These are phyloP conservation scores for Heliconius congener DNA, from an alignment of 1,140 invertebrate genomes.

Conservation along the genomic window DNA sequence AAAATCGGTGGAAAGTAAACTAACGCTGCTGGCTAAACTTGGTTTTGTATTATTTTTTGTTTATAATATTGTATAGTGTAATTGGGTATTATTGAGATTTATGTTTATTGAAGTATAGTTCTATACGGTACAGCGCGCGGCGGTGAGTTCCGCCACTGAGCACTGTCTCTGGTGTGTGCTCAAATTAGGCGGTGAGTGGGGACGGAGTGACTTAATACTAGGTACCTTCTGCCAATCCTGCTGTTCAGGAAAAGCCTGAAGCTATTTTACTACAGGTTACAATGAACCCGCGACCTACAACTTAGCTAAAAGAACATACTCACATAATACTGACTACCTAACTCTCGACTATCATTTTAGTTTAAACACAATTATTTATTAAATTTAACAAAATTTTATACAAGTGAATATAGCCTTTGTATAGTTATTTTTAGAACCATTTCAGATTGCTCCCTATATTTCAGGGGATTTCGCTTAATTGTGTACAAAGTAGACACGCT, in stretches of 20 bases:
- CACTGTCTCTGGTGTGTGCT: too few species aligned
- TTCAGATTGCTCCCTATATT: not conserved
- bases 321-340: not conserved
- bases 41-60: too few species aligned
- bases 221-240: too few species aligned
- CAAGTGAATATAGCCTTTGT: not conserved
- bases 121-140: too few species aligned
- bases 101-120: too few species aligned
- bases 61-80: too few species aligned
- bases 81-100: too few species aligned
- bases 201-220: too few species aligned
- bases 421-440: not conserved
- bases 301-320: not conserved
- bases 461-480: constrained; percentile 37
- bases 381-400: not conserved
- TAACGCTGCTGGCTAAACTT: not conserved
- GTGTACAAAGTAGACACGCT: constrained; percentile 42
- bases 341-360: not conserved
- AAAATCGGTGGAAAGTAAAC: not conserved
- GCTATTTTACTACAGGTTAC: too few species aligned
- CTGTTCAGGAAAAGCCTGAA: too few species aligned
- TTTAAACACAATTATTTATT: not conserved
- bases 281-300: not conserved
- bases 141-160: too few species aligned
- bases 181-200: too few species aligned